Conservation (phyloP, 1,140 invertebrate species). For the Sitodiplosis mosellana region DNA sequence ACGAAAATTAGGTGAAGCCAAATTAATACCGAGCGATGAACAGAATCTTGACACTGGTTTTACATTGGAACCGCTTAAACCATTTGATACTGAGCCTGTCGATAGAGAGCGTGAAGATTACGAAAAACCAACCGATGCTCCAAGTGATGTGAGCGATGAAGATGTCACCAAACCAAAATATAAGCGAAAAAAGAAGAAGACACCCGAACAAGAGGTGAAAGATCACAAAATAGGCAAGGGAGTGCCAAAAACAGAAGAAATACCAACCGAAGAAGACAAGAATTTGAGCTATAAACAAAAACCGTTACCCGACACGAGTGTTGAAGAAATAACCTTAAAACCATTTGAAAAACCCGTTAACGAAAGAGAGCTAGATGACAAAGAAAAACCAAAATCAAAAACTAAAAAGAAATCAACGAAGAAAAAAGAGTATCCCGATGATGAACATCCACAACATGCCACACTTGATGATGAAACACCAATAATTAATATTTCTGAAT, state of each 20-base stretch:
- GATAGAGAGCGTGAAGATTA: conserved; percentile 9
- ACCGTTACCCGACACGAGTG: conserved; percentile 8
- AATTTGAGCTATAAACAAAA: conserved; percentile 6
- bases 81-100: conserved; percentile 9
- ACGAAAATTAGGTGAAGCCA: not conserved
- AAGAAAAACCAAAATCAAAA: too few species aligned
- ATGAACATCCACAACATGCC: too few species aligned
- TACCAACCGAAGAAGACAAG: conserved; percentile 2
- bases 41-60: conserved; percentile 2
- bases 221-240: conserved; percentile 7
- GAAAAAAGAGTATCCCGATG: too few species aligned
- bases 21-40: not conserved
- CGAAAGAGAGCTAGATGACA: conserved; percentile 5
- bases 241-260: conserved; percentile 1
- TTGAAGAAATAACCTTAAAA: conserved; percentile 28
- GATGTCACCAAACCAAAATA: not conserved
- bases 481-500: too few species aligned
- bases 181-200: conserved; percentile 24
- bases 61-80: conserved; percentile 7
- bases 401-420: too few species aligned
- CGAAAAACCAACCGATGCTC: conserved; percentile 7
- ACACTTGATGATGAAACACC: too few species aligned
- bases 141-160: not conserved
- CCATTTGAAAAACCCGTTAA: conserved; percentile 24
- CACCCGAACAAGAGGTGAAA: conserved; percentile 33